Evolutionary conservation across 2,797 vertebrate species (phyloP).

Genomic region (Ctenosaura bakeri): DNA sequence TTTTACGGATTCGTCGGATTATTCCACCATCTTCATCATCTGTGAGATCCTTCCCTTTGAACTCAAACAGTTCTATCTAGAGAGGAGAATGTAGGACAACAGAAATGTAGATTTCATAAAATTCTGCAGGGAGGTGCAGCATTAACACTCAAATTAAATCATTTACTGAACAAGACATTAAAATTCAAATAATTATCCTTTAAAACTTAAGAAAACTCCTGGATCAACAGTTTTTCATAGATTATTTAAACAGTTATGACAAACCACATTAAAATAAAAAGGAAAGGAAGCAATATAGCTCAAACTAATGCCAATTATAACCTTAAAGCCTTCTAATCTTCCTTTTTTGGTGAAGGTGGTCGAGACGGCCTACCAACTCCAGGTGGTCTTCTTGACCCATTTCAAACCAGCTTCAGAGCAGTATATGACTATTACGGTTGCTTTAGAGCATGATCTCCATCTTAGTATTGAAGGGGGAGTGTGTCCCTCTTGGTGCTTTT

Average conservation of each 20-base stretch:
- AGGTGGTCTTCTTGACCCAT: no score
- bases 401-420: no score
- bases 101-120: neutral
- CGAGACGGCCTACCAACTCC: no score
- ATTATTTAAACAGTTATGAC: neutral
- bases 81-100: neutral
- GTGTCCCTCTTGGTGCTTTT: no score
- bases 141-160: neutral
- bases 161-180: neutral
- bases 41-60: slow-evolving; percentile 93
- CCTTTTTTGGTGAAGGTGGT: no score
- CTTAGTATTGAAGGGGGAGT: no score
- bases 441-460: no score
- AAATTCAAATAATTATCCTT: neutral
- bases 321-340: no score
- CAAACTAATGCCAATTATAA: no score
- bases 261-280: neutral
- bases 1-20: slow-evolving; percentile 91
- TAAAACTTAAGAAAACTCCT: neutral
- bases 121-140: neutral
- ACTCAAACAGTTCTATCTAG: slow-evolving; percentile 96
- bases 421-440: no score
- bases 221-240: neutral
- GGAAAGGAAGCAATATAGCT: neutral
- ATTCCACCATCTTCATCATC: slow-evolving; percentile 95